Conservation (phyloP, 2,113 vertebrate genomes). For the Aramus guarauna region DNA sequence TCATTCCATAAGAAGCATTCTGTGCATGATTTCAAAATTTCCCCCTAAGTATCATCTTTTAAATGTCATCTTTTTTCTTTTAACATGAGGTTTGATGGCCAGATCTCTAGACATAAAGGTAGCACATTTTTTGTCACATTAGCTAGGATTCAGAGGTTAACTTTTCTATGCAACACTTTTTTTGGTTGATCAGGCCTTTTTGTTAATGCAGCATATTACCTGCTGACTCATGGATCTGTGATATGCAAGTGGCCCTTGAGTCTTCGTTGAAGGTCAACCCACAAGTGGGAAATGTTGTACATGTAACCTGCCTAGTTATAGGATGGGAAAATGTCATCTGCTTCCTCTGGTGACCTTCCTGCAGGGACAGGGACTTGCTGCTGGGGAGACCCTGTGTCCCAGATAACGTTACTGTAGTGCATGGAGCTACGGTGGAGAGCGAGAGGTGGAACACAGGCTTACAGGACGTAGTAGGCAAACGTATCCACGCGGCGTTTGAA, state of each 20-base stretch:
- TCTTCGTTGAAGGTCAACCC: neutral
- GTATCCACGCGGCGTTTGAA: accelerated
- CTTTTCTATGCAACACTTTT: accelerated
- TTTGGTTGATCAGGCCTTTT: neutral
- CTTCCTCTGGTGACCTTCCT: neutral
- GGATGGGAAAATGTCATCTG: neutral
- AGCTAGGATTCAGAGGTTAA: neutral
- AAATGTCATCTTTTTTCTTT: neutral
- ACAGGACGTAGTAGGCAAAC: neutral
- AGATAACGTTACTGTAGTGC: neutral
- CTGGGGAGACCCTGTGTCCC: neutral
- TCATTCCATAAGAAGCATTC: neutral
- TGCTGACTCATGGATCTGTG: neutral
- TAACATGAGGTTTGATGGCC: neutral
- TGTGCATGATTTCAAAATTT: neutral
- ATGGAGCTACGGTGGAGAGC: neutral
- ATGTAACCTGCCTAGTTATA: accelerated
- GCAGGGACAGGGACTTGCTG: neutral
- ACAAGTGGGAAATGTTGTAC: neutral
- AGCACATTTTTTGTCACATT: neutral
- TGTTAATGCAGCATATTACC: neutral
- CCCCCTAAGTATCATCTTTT: neutral
- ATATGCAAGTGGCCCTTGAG: accelerated
- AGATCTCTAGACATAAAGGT: neutral
- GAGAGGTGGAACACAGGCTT: neutral